Evolutionary conservation across 2,888 invertebrate species (phyloP).

Genomic region (Cephus pulcher): DNA sequence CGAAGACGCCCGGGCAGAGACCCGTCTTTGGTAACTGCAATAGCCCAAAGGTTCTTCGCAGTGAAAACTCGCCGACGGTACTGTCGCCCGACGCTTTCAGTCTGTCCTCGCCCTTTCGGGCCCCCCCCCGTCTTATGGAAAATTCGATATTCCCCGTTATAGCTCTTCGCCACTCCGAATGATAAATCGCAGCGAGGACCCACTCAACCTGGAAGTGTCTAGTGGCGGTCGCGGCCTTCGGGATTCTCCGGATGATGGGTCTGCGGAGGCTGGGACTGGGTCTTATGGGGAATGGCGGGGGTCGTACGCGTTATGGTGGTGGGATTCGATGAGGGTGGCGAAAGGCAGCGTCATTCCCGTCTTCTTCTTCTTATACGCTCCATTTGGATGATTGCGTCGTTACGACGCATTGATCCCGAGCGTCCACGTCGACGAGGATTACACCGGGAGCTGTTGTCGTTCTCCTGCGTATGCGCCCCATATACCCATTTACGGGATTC

Average conservation of each 20-base stretch:
- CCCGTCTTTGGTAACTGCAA: background rate
- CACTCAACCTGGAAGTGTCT: background rate
- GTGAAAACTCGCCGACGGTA: background rate
- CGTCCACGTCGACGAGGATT: conserved; percentile 7
- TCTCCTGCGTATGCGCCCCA: background rate
- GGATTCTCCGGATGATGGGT: background rate
- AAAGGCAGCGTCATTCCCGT: background rate
- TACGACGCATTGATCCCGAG: conserved; percentile 27
- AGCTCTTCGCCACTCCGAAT: background rate
- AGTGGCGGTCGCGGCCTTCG: background rate
- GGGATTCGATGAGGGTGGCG: background rate
- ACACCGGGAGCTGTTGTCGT: background rate
- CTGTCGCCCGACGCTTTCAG: background rate
- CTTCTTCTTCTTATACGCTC: conserved; percentile 35
- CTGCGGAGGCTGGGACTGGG: background rate
- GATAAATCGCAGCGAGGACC: background rate
- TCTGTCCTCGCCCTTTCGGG: background rate
- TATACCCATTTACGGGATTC: background rate
- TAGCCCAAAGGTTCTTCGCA: background rate
- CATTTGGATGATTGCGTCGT: conserved; percentile 46
- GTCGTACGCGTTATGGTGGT: background rate
- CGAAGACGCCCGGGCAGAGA: background rate
- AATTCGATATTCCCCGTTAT: conserved; percentile 2
- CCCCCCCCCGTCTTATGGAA: background rate
- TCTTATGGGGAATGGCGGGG: background rate